Percentiles rank a stretch among this genome's conserved stretches.
Conservation (phyloP, 1,140 invertebrate genomes). For the Drosophila rhopaloa region DNA sequence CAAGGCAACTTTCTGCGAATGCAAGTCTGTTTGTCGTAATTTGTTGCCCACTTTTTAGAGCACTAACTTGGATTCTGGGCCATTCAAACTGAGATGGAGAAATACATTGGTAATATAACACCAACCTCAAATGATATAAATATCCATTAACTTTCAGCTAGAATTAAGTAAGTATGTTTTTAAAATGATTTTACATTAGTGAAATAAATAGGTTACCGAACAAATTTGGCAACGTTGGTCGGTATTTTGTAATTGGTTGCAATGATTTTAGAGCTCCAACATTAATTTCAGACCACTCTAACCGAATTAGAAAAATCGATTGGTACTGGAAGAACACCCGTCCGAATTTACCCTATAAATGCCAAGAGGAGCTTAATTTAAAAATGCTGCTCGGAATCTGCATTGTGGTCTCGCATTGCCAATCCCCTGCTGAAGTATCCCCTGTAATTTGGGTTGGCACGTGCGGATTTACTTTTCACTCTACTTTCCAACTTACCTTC, state of each 20-base stretch:
- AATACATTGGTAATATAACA: slow-evolving; percentile 38
- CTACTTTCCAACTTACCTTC: slow-evolving; percentile 48
- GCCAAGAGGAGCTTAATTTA: slow-evolving; percentile 34
- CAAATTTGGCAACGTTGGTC: not conserved
- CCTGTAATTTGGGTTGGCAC: slow-evolving; percentile 42
- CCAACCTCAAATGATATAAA: not conserved
- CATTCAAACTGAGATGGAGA: slow-evolving; percentile 18
- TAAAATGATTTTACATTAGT: no score
- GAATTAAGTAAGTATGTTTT: no score
- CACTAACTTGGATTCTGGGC: slow-evolving; percentile 13
- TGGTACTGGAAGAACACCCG: slow-evolving; percentile 32
- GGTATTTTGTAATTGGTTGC: slow-evolving; percentile 37
- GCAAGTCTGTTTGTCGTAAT: slow-evolving; percentile 44
- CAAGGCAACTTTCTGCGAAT: slow-evolving; percentile 51
- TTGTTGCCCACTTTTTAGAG: slow-evolving; percentile 44
- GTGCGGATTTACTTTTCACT: slow-evolving; percentile 54
- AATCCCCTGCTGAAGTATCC: slow-evolving; percentile 4
- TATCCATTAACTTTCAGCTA: not conserved
- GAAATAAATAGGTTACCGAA: not conserved
- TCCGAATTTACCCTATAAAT: slow-evolving; percentile 1
- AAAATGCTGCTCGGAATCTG: slow-evolving; percentile 42
- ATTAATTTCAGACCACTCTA: slow-evolving; percentile 2
- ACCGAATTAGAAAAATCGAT: slow-evolving; percentile 36
- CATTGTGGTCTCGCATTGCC: slow-evolving; percentile 36
- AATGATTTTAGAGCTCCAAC: slow-evolving; percentile 15